Evolutionary conservation across 2,113 vertebrate genomes (phyloP).

Genomic region (Tichodroma muraria): DNA sequence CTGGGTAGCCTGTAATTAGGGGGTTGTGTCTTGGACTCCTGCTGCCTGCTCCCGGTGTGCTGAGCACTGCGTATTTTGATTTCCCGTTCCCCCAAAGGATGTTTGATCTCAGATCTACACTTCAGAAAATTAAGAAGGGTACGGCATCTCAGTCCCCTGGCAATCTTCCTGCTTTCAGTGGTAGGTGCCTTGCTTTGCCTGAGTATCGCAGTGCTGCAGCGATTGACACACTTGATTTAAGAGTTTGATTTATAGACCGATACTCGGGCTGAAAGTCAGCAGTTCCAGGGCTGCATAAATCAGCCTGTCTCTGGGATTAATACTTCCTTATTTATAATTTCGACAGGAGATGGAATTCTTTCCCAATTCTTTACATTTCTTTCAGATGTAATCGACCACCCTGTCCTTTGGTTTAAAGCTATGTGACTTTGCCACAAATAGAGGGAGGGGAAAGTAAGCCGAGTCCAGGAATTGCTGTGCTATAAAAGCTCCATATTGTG

Average conservation of each 20-base stretch:
- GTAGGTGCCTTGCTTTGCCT: conserved; percentile 21
- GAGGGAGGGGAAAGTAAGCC: conserved; percentile 43
- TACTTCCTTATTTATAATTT: conserved; percentile 64
- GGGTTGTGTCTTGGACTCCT: conserved; percentile 55
- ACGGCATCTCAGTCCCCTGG: conserved; percentile 17
- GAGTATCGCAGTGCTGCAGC: neutral
- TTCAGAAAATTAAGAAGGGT: conserved; percentile 40
- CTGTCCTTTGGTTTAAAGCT: conserved; percentile 66
- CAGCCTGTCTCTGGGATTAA: conserved; percentile 60
- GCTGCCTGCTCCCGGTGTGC: conserved; percentile 41
- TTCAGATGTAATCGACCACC: conserved; percentile 57
- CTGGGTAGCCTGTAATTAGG: conserved; percentile 68
- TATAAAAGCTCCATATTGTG: conserved; percentile 68
- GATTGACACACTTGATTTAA: conserved; percentile 57
- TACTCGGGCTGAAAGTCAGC: conserved; percentile 58
- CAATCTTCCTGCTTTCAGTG: conserved; percentile 39
- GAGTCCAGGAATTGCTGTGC: conserved; percentile 44
- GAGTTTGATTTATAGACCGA: conserved; percentile 65
- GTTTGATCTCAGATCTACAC: conserved; percentile 64
- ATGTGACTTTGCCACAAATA: conserved; percentile 61
- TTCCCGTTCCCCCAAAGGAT: conserved; percentile 10
- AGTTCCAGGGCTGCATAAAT: conserved; percentile 58
- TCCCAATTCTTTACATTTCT: conserved; percentile 63
- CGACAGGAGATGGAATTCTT: conserved; percentile 63
- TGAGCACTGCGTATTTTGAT: conserved; percentile 48